These are phyloP conservation scores for Rachycentron canadum DNA, from an alignment of 2,797 vertebrate species.

Conservation along the genomic window DNA sequence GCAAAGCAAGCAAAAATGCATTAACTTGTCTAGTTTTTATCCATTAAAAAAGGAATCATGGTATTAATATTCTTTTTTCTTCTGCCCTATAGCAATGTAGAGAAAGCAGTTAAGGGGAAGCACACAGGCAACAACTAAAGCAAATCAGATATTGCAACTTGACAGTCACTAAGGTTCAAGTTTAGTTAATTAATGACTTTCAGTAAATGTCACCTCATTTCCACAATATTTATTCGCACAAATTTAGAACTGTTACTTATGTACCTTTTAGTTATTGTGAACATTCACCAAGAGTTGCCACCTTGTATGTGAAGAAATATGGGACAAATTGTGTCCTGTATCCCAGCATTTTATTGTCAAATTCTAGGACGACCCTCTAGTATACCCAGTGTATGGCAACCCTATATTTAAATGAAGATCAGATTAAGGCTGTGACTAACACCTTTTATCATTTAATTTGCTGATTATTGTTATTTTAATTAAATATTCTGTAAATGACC, in stretches of 20 bases:
- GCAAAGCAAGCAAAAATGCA: slow-evolving; percentile 5
- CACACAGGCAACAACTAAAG: not conserved
- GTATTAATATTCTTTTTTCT: slow-evolving; percentile 9
- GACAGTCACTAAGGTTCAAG: not conserved
- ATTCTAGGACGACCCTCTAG: too few relatives aligned
- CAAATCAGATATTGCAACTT: not conserved
- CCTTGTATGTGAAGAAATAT: too few relatives aligned
- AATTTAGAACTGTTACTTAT: not conserved
- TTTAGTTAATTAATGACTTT: slow-evolving; percentile 5
- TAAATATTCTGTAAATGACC: too few relatives aligned
- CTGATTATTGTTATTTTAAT: not conserved
- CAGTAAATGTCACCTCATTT: not conserved
- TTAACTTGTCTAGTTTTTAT: not conserved
- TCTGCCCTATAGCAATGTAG: not conserved
- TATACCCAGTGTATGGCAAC: too few relatives aligned
- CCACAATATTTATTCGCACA: not conserved
- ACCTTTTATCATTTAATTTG: not conserved
- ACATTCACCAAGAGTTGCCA: not conserved
- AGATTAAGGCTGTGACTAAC: not conserved
- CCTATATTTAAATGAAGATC: not conserved
- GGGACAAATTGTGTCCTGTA: too few relatives aligned
- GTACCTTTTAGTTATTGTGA: not conserved
- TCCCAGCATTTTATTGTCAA: too few relatives aligned
- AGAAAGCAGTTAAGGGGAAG: not conserved
- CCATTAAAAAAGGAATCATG: not conserved